Base-by-base conservation (phyloP, 1,140 invertebrate genomes). In the Brachionus manjavacas region DNA sequence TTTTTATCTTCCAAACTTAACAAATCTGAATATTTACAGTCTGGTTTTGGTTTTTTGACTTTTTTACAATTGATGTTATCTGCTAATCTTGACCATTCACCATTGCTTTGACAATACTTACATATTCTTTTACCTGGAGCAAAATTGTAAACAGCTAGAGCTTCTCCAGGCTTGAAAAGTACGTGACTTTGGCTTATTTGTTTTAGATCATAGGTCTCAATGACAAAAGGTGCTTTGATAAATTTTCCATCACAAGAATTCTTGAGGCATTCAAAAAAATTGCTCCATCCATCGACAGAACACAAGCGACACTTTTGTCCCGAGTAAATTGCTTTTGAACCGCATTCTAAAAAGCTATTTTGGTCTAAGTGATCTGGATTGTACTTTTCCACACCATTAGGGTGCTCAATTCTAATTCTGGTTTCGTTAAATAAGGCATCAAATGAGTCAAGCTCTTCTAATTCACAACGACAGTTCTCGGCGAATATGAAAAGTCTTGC, bases 91-190 rank as follows among this genome's bases (percentile, higher is more conserved):
- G 79, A 81, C 79, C 79, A 81, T 64, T 41, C n/a, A 12, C 79
- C 79, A 68, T 81, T 64, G n/a, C 3, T 20, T 46, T 81, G 79
- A 25, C 79, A 81, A 31, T 43, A 25, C 46, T 81, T 81, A 31
- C 79, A 81, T 8, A 64, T 81, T 81, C 31, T 28, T 49, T 76
- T 76, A 49, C 39, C 39, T 35, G 72, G 72, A 49, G 41, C 20
- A 49, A 76, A 49, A 7, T 76, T 28, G 25, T 76, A 76, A 20
- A 76, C 43, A 46, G 41, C 72, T 14, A 76, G 31, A 76, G 14
- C 72, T 25, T 76, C 41, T 23, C n/a, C 41, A 12, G 72, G n/a
- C 25, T 23, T 28, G 31, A 76, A 76, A 14, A 76, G 25, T 28
- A 9, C 49, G 12, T 76, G 72, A 49, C 49, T 25, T 76, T 20